Evolutionary conservation across 2,797 vertebrate species (phyloP), one percentile per base, ranked within the genome.

Genomic region (Chelmon rostratus): DNA sequence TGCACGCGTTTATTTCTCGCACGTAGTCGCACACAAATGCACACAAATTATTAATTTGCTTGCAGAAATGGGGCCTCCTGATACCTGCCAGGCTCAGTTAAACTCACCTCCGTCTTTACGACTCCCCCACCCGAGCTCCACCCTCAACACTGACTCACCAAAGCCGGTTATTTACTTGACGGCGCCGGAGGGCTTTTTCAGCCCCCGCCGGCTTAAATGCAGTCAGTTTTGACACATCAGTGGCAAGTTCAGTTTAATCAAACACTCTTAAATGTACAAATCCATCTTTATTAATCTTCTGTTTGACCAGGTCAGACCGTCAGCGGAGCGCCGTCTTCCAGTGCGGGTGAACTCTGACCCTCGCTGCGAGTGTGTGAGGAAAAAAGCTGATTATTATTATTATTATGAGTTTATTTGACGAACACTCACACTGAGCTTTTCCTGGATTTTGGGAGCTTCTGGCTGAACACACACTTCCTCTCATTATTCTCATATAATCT

Each of bases 211-310:
- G 46, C 54, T 62, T 62, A 61, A 40, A 71, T 1, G 23, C 47
- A 23, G 65, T 74, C 31, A 2, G 19, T 28, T 23, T 3, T 25
- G n/a, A 68, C 67, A 52, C 72, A 50, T 66, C 21, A n/a, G 31
- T 13, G 37, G 10, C 21, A 76, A 76, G 37, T 56, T 4, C 21
- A 5, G 3, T 70, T 78, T 63, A 70, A 75, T 83, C 56, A 74
- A 76, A 83, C 23, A 0, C 33, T 28, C 15, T 72, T 67, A 56
- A 63, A 81, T 68, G 72, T 49, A 23, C 54, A 59, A 75, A 71
- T 23, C 40, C 46, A 68, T 56, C 53, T 56, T 38, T 33, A 46
- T 56, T 76, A 25, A 54, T 64, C 38, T 28, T 3, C 6, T 47
- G 54, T 49, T 42, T 64, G 68, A 69, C 57, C 78, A 6, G 74